Evolutionary conservation across 2,888 invertebrate species (phyloP), one percentile per base, ranked within the genome.

Genomic region (Deilephila elpenor): DNA sequence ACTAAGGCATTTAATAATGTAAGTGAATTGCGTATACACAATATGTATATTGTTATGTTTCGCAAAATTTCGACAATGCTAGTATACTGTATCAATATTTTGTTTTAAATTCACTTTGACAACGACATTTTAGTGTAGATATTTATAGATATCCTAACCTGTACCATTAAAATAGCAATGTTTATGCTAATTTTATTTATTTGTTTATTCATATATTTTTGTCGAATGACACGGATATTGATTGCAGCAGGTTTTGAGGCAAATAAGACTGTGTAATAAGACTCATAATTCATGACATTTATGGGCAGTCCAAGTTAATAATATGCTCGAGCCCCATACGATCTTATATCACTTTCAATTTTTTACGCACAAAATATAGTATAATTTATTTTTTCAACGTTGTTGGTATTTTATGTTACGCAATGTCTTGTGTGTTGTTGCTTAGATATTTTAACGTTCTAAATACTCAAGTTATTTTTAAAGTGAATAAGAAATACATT

Each of bases 111-210:
- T 67, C 11, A 51, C 17, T 5, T 14, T 51, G 51, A 17, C 34
- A n/a, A 34, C 62, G 25, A 67, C 67, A 67, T 51, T 67, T 51
- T 51, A 25, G 44, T 25, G 17, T 67, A 25, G 51, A 67, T 67
- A 67, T 67, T 67, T 67, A 51, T 44, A n/a, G n/a, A 64, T 14
- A 64, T 51, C 20, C 20, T 44, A 67, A 67, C 64, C 67, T 17
- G 51, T 25, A 17, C 51, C 51, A 44, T 37, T 59, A 59, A 37
- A 60, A 11, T 5, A 20, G 32, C 25, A 37, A 37, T 11, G 44
- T 34, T 44, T 60, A 59, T 59, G 71, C 2, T 34, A 59, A 37
- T 71, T 37, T 29, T 59, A 78, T 14, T 75, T 74, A 25, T 67
- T 67, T 51, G 67, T 67, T 67, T 67, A 44, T 67, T 67, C 25